A percentile compares a stretch with the other conserved stretches of the same genome.
These are phyloP conservation scores for Orientallactaga sibirica DNA, from an alignment of 2,797 vertebrate genomes.

Conservation along the genomic window DNA sequence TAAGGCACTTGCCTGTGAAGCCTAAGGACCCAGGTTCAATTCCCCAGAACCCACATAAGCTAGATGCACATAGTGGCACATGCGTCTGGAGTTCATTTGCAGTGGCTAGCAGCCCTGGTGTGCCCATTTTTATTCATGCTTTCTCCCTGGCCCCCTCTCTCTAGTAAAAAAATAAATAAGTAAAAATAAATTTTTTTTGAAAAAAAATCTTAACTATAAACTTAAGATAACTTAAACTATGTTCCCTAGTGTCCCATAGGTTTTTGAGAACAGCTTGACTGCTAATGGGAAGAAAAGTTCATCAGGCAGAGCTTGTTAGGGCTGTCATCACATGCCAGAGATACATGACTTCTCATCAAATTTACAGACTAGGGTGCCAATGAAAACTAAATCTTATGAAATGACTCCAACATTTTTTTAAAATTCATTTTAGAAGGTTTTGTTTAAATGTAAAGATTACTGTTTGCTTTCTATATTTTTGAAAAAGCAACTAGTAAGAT, in stretches of 20 bases:
- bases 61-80: too few relatives aligned
- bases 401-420: background rate
- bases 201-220: too few relatives aligned
- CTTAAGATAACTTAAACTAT: background rate
- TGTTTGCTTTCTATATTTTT: background rate
- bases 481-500: background rate
- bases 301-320: background rate
- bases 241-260: background rate
- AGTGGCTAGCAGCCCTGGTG: too few relatives aligned
- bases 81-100: too few relatives aligned
- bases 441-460: slow-evolving; percentile 19
- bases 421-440: background rate
- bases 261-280: slow-evolving; percentile 5
- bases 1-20: too few relatives aligned
- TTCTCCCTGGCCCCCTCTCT: too few relatives aligned
- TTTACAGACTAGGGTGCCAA: background rate
- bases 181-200: too few relatives aligned
- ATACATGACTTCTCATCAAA: background rate
- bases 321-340: background rate
- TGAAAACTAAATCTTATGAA: slow-evolving; percentile 11
- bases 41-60: too few relatives aligned
- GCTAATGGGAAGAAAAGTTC: background rate
- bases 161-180: too few relatives aligned
- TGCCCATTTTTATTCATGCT: too few relatives aligned
- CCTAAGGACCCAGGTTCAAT: too few relatives aligned